Evolutionary conservation across 1,140 invertebrate species (phyloP), one percentile per base, ranked within the genome.

Genomic region (Drosophila ogumai): DNA sequence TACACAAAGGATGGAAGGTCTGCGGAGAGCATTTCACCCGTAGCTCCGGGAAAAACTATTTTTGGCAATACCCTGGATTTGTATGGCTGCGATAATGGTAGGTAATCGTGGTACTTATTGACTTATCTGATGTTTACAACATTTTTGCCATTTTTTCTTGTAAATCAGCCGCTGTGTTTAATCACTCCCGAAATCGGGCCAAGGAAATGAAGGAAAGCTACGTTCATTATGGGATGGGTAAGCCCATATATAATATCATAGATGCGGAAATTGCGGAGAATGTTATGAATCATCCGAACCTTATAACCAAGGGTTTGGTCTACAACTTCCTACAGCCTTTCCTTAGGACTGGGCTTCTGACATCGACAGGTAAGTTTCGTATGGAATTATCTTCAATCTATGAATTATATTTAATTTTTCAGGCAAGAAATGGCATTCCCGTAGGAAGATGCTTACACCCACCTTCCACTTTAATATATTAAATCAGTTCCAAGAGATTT

Each of bases 401-500:
- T 22, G 2, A 12, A 4, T 1, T 9, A 38, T 28, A 3, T 8
- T 2, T 2, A 6, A 25, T 22, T 31, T 40, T 34, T 59, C 1
- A 91, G 91, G 65, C 34, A 90, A 93, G 6, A 98, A 97, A 93
- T 99, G 98, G 97, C 94, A 95, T 38, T 79, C 85, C 0, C 93
- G 97, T 43, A 93, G 98, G 47, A 97, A 96, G 93, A 94, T 98
- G 67, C 92, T 98, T 12, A 98, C 97, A 0, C 97, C 97, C 3
- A 95, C 97, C 0, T 99, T 99, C 92, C 97, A 99, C 91, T 98
- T 98, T 79, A 96, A 96, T 79, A 97, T 98, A 66, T 92, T 98
- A 5, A 94, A 95, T 61, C 94, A 97, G 76, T 98, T 97, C 91
- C 72, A 96, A 8, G 93, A 94, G 4, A 95, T 96, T 80, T 95